Percentiles rank a stretch among this genome's conserved stretches.
Evolutionary conservation across 2,888 invertebrate genomes (phyloP).

Genomic region (Andrena minutula): DNA sequence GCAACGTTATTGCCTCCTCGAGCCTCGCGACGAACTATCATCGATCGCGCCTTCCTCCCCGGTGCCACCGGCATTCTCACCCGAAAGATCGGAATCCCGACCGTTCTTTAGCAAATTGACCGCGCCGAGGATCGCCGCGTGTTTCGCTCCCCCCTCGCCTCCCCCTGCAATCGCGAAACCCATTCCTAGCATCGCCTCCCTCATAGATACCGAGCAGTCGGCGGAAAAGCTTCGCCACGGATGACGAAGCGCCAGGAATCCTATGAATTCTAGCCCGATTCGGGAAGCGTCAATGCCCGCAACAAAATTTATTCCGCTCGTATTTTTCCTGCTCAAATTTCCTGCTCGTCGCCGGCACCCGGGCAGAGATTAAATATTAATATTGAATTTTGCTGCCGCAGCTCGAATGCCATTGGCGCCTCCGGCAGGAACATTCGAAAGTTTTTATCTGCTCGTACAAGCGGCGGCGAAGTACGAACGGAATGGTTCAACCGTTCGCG

Average conservation of each 20-base stretch:
- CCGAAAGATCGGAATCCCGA: not conserved
- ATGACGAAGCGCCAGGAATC: not conserved
- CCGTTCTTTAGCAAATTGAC: constrained; percentile 1
- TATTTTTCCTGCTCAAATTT: constrained; percentile 3
- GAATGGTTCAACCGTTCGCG: constrained; percentile 21
- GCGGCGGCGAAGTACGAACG: constrained; percentile 9
- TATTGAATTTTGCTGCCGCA: constrained; percentile 38
- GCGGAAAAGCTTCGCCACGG: not conserved
- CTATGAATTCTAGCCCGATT: constrained; percentile 19
- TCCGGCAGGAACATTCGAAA: constrained; percentile 29
- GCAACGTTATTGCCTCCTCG: constrained; percentile 10
- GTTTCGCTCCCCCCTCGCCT: no score
- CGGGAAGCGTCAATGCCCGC: not conserved
- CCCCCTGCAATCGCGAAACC: no score
- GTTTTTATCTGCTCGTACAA: constrained; percentile 50
- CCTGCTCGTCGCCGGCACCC: not conserved
- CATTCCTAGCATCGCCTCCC: no score
- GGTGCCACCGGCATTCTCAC: not conserved
- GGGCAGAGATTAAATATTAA: constrained; percentile 50
- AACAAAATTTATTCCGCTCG: constrained; percentile 31
- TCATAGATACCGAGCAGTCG: no score
- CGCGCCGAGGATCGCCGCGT: not conserved
- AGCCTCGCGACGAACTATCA: not conserved
- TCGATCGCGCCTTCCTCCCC: constrained; percentile 18
- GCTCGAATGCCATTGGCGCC: constrained; percentile 28